Evolutionary conservation across 1,140 invertebrate species (phyloP), one percentile per base, ranked within the genome.

Genomic region (Nymphalis io): DNA sequence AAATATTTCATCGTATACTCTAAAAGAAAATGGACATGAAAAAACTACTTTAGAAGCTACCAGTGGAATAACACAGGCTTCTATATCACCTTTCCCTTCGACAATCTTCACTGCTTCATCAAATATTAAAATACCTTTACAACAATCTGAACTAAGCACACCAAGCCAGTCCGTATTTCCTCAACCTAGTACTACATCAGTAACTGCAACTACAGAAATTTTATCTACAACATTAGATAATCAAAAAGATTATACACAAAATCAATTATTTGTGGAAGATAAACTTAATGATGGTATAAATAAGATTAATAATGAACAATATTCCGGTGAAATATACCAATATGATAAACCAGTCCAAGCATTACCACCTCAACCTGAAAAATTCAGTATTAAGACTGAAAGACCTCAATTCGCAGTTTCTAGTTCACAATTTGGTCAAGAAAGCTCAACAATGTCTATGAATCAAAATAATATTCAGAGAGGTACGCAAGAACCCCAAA

Each of bases 31-130:
- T 68, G 57, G 58, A 12, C 8, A 5, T 40, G n/a, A 8, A 18
- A 23, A 27, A 42, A 21, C 10, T 13, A 16, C 16, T 39, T 53
- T 27, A 20, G 27, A 63, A 63, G 23, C 20, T 6, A 53, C 1
- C 10, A 80, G 65, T 74, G 74, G 73, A 8, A 58, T 76, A 12
- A 80, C 81, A 53, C 80, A 85, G 55, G 74, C 74, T 55, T 70
- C 82, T 3, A 59, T 74, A 20, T 79, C 71, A 16, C 42, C 60
- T 57, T 74, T 84, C 72, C 72, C 63, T 23, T 51, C 64, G 10
- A 46, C 61, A 46, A 13, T 70, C 12, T 70, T 76, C 40, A 70
- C 73, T 58, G 27, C 53, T 55, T 68, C 76, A 44, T 64, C 27
- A 23, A 40, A 12, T 6, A 4, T 21, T 21, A 53, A 21, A 53